Evolutionary conservation across 2,113 vertebrate species (phyloP).

Genomic region (Perccottus glenii): DNA sequence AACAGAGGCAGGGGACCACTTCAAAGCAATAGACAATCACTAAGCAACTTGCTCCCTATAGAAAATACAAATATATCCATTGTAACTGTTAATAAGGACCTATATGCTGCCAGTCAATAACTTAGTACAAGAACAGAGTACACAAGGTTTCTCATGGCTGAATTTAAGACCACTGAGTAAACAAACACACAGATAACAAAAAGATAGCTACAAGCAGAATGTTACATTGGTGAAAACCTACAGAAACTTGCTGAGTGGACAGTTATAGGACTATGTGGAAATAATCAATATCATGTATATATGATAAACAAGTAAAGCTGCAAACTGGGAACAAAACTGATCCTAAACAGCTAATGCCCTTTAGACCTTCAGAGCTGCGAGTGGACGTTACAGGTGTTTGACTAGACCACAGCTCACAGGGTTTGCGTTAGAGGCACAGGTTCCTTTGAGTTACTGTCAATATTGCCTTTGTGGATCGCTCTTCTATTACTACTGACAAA

Average conservation of each 20-base stretch:
- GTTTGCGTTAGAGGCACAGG: slow-evolving; percentile 64
- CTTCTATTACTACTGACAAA: slow-evolving; percentile 76
- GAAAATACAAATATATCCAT: too few species aligned
- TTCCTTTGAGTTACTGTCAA: slow-evolving; percentile 76
- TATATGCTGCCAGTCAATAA: too few species aligned
- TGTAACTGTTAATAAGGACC: too few species aligned
- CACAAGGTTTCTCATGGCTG: too few species aligned
- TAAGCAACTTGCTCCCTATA: too few species aligned
- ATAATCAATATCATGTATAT: background rate
- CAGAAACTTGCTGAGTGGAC: too few species aligned
- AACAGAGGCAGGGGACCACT: background rate
- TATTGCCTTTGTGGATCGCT: slow-evolving; percentile 81
- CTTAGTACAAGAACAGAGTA: too few species aligned
- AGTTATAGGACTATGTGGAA: too few species aligned
- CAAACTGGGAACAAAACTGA: slow-evolving; percentile 10
- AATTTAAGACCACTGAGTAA: too few species aligned
- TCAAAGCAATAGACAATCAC: slow-evolving; percentile 1
- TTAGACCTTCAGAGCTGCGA: slow-evolving; percentile 61
- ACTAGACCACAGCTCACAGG: slow-evolving; percentile 19
- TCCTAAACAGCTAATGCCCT: background rate
- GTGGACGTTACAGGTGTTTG: slow-evolving; percentile 40
- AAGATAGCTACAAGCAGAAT: too few species aligned
- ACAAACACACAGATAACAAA: too few species aligned
- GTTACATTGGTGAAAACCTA: too few species aligned
- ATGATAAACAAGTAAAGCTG: slow-evolving; percentile 4